Evolutionary conservation across 92 coral and sea anemone genomes (phyloP).

Genomic region (Galaxea fascicularis): DNA sequence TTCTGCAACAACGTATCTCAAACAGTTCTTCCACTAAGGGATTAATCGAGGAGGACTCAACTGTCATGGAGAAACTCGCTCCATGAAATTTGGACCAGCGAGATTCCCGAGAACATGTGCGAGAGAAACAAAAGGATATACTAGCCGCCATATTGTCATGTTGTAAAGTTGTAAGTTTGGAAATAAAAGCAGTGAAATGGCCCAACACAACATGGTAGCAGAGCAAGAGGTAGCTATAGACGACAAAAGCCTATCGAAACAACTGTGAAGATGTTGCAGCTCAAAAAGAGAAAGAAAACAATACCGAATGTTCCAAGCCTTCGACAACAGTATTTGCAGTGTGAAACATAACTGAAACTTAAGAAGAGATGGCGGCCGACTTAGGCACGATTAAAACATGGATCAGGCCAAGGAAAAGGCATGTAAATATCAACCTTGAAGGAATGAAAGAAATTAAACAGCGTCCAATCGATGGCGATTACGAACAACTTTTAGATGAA

Average conservation of each 20-base stretch:
- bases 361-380: background rate
- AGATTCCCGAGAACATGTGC: no score
- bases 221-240: background rate
- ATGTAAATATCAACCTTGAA: background rate
- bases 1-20: conserved; percentile 27
- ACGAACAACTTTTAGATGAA: background rate
- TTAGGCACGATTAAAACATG: background rate
- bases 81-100: no score
- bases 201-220: background rate
- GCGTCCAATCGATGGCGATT: conserved; percentile 16
- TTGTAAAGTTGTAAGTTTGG: no score
- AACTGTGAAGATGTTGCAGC: background rate
- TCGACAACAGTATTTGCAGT: no score
- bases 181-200: no score
- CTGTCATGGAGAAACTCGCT: no score
- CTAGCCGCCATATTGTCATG: no score
- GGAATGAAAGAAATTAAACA: conserved; percentile 1
- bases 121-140: no score
- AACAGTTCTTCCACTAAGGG: conserved; percentile 9
- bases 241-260: background rate
- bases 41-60: background rate
- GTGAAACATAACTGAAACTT: no score
- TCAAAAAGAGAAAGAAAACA: background rate
- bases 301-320: background rate
- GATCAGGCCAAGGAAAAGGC: conserved; percentile 10